phyloP scores from a whole-genome alignment of 1,140 invertebrate species.

The Asbolus verrucosus region DNA sequence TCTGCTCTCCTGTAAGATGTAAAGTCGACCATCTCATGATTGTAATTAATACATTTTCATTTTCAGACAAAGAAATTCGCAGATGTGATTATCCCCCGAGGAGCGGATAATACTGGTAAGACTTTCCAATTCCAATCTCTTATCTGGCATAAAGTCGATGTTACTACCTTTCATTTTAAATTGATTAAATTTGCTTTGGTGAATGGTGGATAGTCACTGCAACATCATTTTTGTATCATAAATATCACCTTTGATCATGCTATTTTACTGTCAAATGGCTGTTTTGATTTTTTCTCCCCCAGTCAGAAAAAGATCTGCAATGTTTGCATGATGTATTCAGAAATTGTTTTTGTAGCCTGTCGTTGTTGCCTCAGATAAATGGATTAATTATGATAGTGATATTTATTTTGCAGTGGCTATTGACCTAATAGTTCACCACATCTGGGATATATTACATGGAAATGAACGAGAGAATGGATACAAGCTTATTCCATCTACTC shows the following conservation, averaged over 20 bases:
- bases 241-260: slow-evolving; percentile 27
- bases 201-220: slow-evolving; percentile 61
- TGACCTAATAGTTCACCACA: slow-evolving; percentile 98
- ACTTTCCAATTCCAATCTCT: background rate
- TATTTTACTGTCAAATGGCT: slow-evolving; percentile 6
- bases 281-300: slow-evolving; percentile 9
- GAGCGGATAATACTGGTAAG: slow-evolving; percentile 95
- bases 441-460: slow-evolving; percentile 90
- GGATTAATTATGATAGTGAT: background rate
- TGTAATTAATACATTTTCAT: slow-evolving; percentile 54
- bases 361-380: background rate
- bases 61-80: slow-evolving; percentile 98
- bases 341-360: slow-evolving; percentile 12
- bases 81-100: slow-evolving; percentile 98
- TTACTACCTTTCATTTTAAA: slow-evolving; percentile 40
- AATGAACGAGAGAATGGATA: slow-evolving; percentile 51
- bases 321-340: slow-evolving; percentile 1
- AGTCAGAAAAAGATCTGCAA: background rate
- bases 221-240: slow-evolving; percentile 47
- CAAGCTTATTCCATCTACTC: slow-evolving; percentile 27
- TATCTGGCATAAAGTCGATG: slow-evolving; percentile 2
- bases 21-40: too few species aligned
- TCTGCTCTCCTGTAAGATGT: slow-evolving; percentile 95
- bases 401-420: slow-evolving; percentile 94
- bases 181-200: slow-evolving; percentile 42